Base-by-base conservation (phyloP, 2,113 vertebrate species). In the Plecturocebus donacophilus region DNA sequence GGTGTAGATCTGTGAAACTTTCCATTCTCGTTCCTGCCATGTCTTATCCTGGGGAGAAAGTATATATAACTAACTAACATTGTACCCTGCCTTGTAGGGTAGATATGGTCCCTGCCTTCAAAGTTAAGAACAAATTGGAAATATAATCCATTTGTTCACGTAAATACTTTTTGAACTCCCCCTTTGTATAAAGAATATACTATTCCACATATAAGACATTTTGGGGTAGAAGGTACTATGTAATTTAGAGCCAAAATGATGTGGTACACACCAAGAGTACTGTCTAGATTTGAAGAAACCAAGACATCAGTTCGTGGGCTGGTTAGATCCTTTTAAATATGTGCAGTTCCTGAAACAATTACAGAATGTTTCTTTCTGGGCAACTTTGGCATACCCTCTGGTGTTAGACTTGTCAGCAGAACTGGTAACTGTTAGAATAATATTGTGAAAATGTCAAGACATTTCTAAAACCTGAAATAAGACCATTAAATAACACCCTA, bases 401-500 rank as follows among this genome's bases (percentile, higher is more conserved):
- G 10, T 88, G 11, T 93, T 90, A 32, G 61, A 77, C 75, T 91
- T 87, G 56, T 96, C 52, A 75, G 68, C 23, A 82, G 30, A 93
- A 64, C 61, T 93, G 83, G 12, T 76, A 27, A 86, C 73, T 90
- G 88, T 80, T 87, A 64, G 32, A 87, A 81, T 68, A 71, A 87
- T 83, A 61, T 8, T 82, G 3, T 95, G 61, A 88, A 90, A 90
- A 86, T 68, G 35, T 90, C 71, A 90, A 86, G 47, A 76, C 20
- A 75, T 85, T 92, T 83, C 81, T 88, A 90, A 96, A 95, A 64
- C 68, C 70, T 68, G 14, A 96, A 95, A 71, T 68, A 42, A 90
- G 40, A 88, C 94, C 81, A 92, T 40, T 76, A n/a, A 95, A 77
- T 89, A 68, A 23, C 85, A 40, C 30, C 2, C 16, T 81, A 66